Base-by-base conservation (phyloP, 1,140 invertebrate genomes). In the Drosophila grimshawi region DNA sequence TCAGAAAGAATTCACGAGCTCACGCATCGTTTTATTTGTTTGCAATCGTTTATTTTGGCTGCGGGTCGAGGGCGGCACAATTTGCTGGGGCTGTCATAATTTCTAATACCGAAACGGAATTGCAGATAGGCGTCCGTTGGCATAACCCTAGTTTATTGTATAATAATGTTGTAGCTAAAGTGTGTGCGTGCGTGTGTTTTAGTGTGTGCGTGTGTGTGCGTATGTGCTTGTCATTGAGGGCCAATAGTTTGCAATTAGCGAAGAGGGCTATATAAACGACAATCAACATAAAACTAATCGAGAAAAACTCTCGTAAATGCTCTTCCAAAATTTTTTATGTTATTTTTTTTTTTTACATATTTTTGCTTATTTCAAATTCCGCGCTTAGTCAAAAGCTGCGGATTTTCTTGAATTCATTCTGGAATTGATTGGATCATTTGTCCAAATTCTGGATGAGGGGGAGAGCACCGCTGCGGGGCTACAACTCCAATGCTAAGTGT, bases 201-300 rank as follows among this genome's bases (percentile, higher is more conserved):
- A 51, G 63, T 27, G 4, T 62, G 11, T 39, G 39, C 8, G 33
- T 19, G 62, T 33, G 49, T 59, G 49, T n/a, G 63, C 29, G 60
- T 63, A 46, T 63, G 64, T 68, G 53, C 27, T 3, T 4, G 45
- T 27, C 67, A 35, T 45, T 52, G 35, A 55, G 41, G 64, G 45
- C 85, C 83, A 88, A 88, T 88, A 88, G 83, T 88, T 88, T 80
- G 83, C 85, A 88, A 89, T 88, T 88, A 88, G 74, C 80, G 53
- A 37, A 29, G 48, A 7, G 43, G 35, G 59, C 63, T 53, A 83
- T 88, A 83, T 78, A 88, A 89, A 60, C 29, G 59, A 64, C 80
- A 78, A 89, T 89, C 80, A 89, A 61, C 83, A 88, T 88, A 72
- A 80, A 83, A 83, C 74, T 88, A 86, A 86, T 86, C 82, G 82